Base-by-base conservation (phyloP, 2,797 vertebrate genomes). In the Gallirallus australis region DNA sequence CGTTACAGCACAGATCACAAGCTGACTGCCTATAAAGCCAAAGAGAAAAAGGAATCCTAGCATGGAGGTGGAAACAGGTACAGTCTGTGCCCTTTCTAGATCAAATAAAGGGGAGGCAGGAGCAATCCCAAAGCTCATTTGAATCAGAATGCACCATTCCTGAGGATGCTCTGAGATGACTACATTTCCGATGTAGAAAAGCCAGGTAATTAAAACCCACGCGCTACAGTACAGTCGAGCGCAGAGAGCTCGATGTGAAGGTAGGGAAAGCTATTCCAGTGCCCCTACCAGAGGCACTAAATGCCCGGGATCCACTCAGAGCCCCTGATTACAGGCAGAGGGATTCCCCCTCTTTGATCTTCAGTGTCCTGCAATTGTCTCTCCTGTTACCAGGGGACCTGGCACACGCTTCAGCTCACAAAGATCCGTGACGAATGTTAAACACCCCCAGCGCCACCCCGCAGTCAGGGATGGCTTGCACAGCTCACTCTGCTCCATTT, bases 311-410 rank as follows among this genome's bases (percentile, higher is more conserved):
- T 94, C 94, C 84, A 86, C 85, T 85, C 86, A 11, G 31, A 93
- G 92, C 86, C 95, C 82, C 84, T 64, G 89, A 80, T 88, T 91
- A 66, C 30, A 77, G 96, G 88, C 89, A 79, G 79, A 95, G 94
- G 96, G 96, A 96, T 95, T 97, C 94, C 95, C 96, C 86, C 40
- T 78, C 90, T 97, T 97, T 97, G 97, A 97, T 97, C 93, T 94
- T 94, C 87, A 71, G 86, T 86, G 93, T 93, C 96, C 95, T 94
- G 95, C 92, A 71, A 91, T 87, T 93, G 94, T 96, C 88, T 95
- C 89, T 94, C 66, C 84, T 71, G 92, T 91, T 96, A 95, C 89
- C 82, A 91, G 93, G 96, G 89, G 89, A 96, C 86, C 87, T 94
- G 94, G 94, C 94, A 94, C 95, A 96, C 24, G 64, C 89, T 94